These are phyloP conservation scores for Phoeniculus purpureus DNA, from an alignment of 2,797 vertebrate species.

Conservation along the genomic window DNA sequence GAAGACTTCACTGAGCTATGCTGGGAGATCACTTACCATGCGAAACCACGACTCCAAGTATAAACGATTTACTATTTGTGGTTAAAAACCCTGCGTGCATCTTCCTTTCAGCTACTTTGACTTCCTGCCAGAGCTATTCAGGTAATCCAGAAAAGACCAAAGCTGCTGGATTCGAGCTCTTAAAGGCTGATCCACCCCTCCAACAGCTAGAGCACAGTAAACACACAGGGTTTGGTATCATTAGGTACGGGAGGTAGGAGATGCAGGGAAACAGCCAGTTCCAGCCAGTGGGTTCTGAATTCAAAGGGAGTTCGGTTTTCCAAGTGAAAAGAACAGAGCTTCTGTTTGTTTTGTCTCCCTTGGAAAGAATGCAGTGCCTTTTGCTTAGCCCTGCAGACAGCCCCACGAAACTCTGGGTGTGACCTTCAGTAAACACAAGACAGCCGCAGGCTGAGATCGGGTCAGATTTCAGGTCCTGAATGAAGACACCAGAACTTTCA, in stretches of 20 bases:
- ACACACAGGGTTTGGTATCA: slow-evolving; percentile 42
- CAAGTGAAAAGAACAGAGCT: slow-evolving; percentile 30
- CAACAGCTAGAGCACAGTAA: slow-evolving; percentile 40
- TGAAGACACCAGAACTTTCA: neutral
- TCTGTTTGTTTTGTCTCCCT: slow-evolving; percentile 23
- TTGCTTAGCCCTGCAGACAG: slow-evolving; percentile 29
- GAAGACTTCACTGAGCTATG: neutral
- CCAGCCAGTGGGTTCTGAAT: slow-evolving; percentile 31
- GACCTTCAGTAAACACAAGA: slow-evolving; percentile 15
- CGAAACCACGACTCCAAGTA: slow-evolving; percentile 3
- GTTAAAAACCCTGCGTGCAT: neutral
- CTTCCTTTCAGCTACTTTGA: neutral
- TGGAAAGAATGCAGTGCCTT: slow-evolving; percentile 23
- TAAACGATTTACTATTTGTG: slow-evolving; percentile 7
- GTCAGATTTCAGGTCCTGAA: neutral
- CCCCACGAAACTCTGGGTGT: slow-evolving; percentile 30
- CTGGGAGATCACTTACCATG: slow-evolving; percentile 20
- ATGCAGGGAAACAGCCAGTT: slow-evolving; percentile 28
- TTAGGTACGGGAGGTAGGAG: slow-evolving; percentile 20
- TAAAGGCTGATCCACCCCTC: neutral
- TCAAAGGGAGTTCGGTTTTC: slow-evolving; percentile 33
- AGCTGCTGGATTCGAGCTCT: slow-evolving; percentile 35
- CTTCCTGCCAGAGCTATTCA: slow-evolving; percentile 49
- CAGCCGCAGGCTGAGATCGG: neutral
- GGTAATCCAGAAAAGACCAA: slow-evolving; percentile 39